Evolutionary conservation across 2,113 vertebrate genomes (phyloP), one percentile per base, ranked within the genome.

Genomic region (Tympanuchus pallidicinctus): DNA sequence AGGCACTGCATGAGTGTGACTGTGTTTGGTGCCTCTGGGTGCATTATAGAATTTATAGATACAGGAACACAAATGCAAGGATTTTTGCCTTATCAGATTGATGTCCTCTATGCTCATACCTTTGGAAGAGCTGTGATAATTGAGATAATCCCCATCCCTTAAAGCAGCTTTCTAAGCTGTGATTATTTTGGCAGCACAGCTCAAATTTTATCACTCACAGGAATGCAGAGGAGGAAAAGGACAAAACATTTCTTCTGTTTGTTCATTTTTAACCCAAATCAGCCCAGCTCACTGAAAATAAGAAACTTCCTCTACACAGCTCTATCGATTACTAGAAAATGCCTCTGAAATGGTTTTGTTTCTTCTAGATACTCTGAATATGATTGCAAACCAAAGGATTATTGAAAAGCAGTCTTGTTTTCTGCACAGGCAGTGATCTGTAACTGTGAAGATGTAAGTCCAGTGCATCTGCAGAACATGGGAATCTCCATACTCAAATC

Each of bases 71-170:
- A 94, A 88, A 92, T 86, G 83, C 89, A 88, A 90, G 91, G 75
- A 94, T 95, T 94, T 95, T 92, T 87, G 38, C 78, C 57, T 96
- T 96, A 97, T 95, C 91, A 86, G 89, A 91, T 92, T 92, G 92
- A 93, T 96, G 95, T 95, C 94, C 92, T 94, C 87, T 95, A 40
- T 85, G 73, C 82, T 95, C 82, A 89, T 86, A 96, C 92, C 91
- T 94, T 92, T 78, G 88, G 78, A 94, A 96, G 69, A 89, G 20
- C 64, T 82, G 76, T 91, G 92, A 97, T 94, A 96, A 96, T 94
- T 94, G 89, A 96, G 89, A 94, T 96, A 97, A 97, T 94, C 88
- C 91, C 47, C 67, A 81, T 93, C 78, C 90, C 90, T 94, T 91
- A 94, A 82, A 95, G 86, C 89, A 94, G 85, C 71, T 93, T 95